Evolutionary conservation across 2,797 vertebrate species (phyloP), one percentile per base, ranked within the genome.

Genomic region (Acrossocheilus wenchowensis): DNA sequence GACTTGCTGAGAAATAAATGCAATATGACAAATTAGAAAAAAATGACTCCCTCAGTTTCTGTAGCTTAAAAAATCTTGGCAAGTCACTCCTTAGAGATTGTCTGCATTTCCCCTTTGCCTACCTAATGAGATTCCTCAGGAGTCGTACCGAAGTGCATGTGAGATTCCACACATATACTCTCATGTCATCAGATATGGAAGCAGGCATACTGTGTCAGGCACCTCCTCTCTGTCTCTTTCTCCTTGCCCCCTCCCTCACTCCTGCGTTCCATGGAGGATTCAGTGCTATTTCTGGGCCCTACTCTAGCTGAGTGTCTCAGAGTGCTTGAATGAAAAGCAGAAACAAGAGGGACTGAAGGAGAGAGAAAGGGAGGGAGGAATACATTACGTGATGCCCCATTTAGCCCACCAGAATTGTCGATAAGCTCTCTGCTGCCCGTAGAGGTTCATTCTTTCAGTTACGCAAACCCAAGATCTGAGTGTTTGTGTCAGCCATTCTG

Each of bases 291-390:
- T 92, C 87, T 90, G 90, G 87, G 85, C 68, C 23, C 80, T 86
- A 81, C 91, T 90, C 78, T 81, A 81, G 86, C 86, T 82, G 88
- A 92, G 90, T 90, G 91, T 93, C 93, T 90, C 84, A 23, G 87
- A 90, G 89, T 91, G 88, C 90, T 91, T 91, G 88, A 92, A 91
- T 92, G 91, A 94, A 93, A 92, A 87, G 92, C 92, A 93, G 92
- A 93, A 91, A 93, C 93, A 78, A 87, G 87, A 89, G 84, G 68
- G 82, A 89, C 75, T 82, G 88, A 90, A 88, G 73, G 69, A 78
- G 62, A 41, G 74, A 14, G 34, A 82, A 62, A 75, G 54, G n/a
- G 72, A 85, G 85, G 87, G 88, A 54, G 85, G 90, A 85, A 87
- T 87, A 82, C 84, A 89, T 91, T 87, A 90, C 39, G 60, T 7